Evolutionary conservation across 2,797 vertebrate species (phyloP).

Genomic region (Enteromius radiatus): DNA sequence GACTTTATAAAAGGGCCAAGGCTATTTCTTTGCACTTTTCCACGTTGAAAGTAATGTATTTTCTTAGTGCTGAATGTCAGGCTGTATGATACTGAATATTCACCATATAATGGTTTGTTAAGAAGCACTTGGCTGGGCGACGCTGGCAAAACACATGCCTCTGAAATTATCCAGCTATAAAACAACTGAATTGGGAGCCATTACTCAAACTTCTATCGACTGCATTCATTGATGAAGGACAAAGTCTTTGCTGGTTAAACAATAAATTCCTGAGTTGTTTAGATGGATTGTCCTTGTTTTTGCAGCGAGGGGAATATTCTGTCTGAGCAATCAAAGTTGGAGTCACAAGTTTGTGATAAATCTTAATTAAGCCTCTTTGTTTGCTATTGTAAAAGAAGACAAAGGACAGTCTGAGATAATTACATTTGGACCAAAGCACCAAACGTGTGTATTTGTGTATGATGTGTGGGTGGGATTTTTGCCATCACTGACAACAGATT

Average conservation of each 20-base stretch:
- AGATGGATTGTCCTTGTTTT: slow-evolving; percentile 53
- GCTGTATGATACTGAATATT: slow-evolving; percentile 48
- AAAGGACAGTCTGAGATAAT: slow-evolving; percentile 37
- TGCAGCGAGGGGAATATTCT: slow-evolving; percentile 45
- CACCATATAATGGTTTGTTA: slow-evolving; percentile 51
- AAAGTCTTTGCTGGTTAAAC: slow-evolving; percentile 56
- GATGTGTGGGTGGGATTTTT: slow-evolving; percentile 2
- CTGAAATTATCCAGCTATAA: slow-evolving; percentile 44
- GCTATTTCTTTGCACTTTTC: slow-evolving; percentile 33
- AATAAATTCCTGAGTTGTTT: slow-evolving; percentile 57
- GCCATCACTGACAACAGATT: background rate
- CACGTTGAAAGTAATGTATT: slow-evolving; percentile 36
- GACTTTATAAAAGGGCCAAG: slow-evolving; percentile 41
- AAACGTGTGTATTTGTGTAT: slow-evolving; percentile 5
- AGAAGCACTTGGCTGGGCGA: slow-evolving; percentile 33
- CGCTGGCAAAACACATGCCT: slow-evolving; percentile 25
- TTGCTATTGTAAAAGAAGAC: slow-evolving; percentile 50
- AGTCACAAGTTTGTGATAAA: slow-evolving; percentile 53
- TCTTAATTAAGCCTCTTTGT: slow-evolving; percentile 55
- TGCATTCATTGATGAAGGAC: slow-evolving; percentile 56
- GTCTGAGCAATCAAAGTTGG: slow-evolving; percentile 41
- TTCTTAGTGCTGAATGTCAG: slow-evolving; percentile 38
- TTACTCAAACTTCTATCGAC: slow-evolving; percentile 63
- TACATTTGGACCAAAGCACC: slow-evolving; percentile 28
- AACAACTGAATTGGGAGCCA: slow-evolving; percentile 40